Percentiles rank a stretch among this genome's conserved stretches.
Evolutionary conservation across 2,113 vertebrate species (phyloP).

Genomic region (Oreochromis niloticus): DNA sequence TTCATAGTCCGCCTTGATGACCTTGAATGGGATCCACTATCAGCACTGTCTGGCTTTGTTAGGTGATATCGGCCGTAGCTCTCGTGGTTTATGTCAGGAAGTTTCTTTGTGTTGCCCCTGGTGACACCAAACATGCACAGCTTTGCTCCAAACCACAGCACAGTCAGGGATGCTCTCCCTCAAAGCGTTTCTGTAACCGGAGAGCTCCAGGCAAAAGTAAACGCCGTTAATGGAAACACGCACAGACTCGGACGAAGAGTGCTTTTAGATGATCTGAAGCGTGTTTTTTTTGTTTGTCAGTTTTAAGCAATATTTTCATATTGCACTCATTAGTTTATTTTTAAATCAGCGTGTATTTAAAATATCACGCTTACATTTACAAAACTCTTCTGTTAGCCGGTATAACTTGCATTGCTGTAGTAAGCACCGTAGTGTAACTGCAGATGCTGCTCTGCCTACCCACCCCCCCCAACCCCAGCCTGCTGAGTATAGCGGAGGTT

Average conservation of each 20-base stretch:
- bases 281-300: background rate
- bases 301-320: background rate
- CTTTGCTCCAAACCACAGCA: constrained; percentile 35
- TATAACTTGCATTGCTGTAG: background rate
- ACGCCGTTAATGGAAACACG: constrained; percentile 25
- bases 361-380: background rate
- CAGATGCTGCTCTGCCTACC: constrained; percentile 1
- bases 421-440: constrained; percentile 1
- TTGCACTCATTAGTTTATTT: background rate
- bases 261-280: background rate
- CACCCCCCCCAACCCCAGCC: background rate
- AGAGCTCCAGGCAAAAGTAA: constrained; percentile 37
- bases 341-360: background rate
- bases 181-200: constrained; percentile 58
- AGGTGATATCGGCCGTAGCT: constrained; percentile 7
- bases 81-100: constrained; percentile 46
- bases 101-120: constrained; percentile 35
- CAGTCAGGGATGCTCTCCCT: constrained; percentile 36
- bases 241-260: background rate
- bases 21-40: background rate
- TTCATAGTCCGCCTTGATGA: background rate
- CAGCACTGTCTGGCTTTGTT: constrained; percentile 8
- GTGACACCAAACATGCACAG: constrained; percentile 49
- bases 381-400: background rate
- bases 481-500: constrained; percentile 28